phyloP scores from a whole-genome alignment of 1,140 invertebrate species.

The Procambarus clarkii region DNA sequence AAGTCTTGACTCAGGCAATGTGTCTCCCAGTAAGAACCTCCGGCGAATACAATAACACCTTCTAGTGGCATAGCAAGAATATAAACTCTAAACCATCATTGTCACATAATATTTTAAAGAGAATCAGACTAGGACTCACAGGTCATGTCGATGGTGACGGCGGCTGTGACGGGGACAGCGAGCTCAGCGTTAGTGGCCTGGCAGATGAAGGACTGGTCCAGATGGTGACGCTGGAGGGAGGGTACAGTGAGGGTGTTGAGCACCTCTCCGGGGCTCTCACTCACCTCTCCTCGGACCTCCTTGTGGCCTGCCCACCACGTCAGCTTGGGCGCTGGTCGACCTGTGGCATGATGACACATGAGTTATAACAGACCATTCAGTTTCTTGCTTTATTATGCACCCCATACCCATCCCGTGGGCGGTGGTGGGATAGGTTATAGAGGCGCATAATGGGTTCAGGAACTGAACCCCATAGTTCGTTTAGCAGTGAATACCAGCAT shows the following conservation, averaged over 20 bases:
- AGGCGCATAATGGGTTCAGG: too few species aligned
- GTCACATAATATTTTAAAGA: too few species aligned
- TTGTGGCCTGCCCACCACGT: slow-evolving; percentile 88
- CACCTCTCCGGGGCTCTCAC: slow-evolving; percentile 74
- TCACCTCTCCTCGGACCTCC: slow-evolving; percentile 78
- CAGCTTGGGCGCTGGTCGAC: slow-evolving; percentile 87
- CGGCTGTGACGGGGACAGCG: slow-evolving; percentile 80
- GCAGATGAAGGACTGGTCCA: slow-evolving; percentile 87
- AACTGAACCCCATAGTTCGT: too few species aligned
- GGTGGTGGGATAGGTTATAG: too few species aligned
- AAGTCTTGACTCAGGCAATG: too few species aligned
- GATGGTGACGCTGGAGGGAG: slow-evolving; percentile 82
- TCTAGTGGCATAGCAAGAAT: too few species aligned
- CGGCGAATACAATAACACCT: too few species aligned
- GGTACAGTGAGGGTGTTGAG: slow-evolving; percentile 79
- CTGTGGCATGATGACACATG: slow-evolving; percentile 76
- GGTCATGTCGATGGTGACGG: slow-evolving; percentile 82
- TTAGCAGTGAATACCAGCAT: too few species aligned
- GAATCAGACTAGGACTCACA: slow-evolving; percentile 77
- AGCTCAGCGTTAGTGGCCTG: slow-evolving; percentile 89
- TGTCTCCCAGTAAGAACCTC: too few species aligned
- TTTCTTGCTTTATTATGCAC: too few species aligned
- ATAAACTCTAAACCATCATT: too few species aligned
- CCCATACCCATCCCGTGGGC: too few species aligned
- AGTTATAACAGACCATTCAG: background rate